These are phyloP conservation scores for Danio tinwini DNA, from an alignment of 2,797 vertebrate species.

Conservation along the genomic window DNA sequence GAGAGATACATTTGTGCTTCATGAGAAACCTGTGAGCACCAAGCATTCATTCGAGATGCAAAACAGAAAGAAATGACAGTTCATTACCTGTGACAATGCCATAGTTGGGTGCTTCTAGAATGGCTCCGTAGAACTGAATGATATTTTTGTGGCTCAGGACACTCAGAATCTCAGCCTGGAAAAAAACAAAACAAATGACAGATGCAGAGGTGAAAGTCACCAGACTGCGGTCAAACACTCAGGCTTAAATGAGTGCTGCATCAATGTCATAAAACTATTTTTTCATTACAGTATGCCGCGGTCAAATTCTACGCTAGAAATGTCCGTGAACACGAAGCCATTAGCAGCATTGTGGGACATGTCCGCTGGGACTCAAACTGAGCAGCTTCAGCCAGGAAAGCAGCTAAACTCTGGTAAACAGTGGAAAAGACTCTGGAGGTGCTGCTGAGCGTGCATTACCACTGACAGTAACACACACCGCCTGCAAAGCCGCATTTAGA, in stretches of 20 bases:
- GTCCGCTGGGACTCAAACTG: slow-evolving; percentile 29
- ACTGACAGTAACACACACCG: slow-evolving; percentile 19
- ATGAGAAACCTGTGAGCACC: not conserved
- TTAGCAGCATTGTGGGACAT: slow-evolving; percentile 50
- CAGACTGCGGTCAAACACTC: slow-evolving; percentile 41
- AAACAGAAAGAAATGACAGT: not conserved
- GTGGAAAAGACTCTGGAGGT: slow-evolving; percentile 6
- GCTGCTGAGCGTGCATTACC: slow-evolving; percentile 29
- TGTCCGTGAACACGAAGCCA: slow-evolving; percentile 30
- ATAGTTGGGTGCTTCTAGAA: slow-evolving; percentile 96
- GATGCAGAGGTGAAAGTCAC: slow-evolving; percentile 25
- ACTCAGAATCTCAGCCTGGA: slow-evolving; percentile 96
- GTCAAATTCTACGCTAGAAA: slow-evolving; percentile 42
- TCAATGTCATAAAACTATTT: slow-evolving; percentile 52
- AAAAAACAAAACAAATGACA: slow-evolving; percentile 42
- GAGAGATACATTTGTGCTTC: not conserved
- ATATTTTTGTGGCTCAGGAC: slow-evolving; percentile 98
- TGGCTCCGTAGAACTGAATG: slow-evolving; percentile 98
- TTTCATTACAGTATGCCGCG: slow-evolving; percentile 47
- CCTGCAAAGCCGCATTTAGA: slow-evolving; percentile 31
- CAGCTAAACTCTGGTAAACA: slow-evolving; percentile 31
- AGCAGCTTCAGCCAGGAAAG: slow-evolving; percentile 30
- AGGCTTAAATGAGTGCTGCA: slow-evolving; percentile 33
- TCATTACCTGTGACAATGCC: slow-evolving; percentile 96
- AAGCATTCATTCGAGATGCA: not conserved